Conservation (phyloP, 2,888 invertebrate genomes). For the Hypselothyrea guttata region DNA sequence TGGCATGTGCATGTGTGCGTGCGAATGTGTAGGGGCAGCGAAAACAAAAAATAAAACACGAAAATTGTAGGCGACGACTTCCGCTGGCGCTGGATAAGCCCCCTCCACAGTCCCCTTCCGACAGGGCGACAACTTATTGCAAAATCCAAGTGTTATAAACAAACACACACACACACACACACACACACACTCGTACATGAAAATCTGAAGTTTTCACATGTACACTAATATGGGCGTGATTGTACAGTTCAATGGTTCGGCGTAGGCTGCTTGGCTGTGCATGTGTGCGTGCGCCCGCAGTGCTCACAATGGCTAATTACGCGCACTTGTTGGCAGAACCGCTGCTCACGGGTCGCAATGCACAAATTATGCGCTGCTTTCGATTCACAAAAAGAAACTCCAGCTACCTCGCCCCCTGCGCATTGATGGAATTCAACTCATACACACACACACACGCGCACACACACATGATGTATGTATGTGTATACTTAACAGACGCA, state of each 20-base stretch:
- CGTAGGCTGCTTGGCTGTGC: constrained; percentile 38
- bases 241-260: constrained; percentile 66
- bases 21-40: constrained; percentile 45
- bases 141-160: constrained; percentile 70
- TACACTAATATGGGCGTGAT: constrained; percentile 69
- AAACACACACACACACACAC: constrained; percentile 35
- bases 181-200: constrained; percentile 17
- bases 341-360: constrained; percentile 26
- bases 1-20: constrained; percentile 18
- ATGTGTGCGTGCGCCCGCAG: constrained; percentile 12
- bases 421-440: constrained; percentile 72
- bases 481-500: too few species aligned
- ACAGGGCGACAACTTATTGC: constrained; percentile 53
- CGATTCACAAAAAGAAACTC: constrained; percentile 68
- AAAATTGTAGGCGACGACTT: constrained; percentile 76
- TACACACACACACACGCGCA: constrained; percentile 24
- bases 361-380: constrained; percentile 44
- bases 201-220: constrained; percentile 40
- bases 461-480: too few species aligned
- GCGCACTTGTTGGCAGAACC: constrained; percentile 53
- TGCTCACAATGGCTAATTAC: constrained; percentile 42
- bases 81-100: constrained; percentile 68
- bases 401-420: constrained; percentile 56
- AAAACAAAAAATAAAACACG: constrained; percentile 61
- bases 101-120: too few species aligned